Percentiles rank a stretch among this genome's conserved stretches.
Evolutionary conservation across 2,797 vertebrate species (phyloP).

Genomic region (Chaetophractus vellerosus): DNA sequence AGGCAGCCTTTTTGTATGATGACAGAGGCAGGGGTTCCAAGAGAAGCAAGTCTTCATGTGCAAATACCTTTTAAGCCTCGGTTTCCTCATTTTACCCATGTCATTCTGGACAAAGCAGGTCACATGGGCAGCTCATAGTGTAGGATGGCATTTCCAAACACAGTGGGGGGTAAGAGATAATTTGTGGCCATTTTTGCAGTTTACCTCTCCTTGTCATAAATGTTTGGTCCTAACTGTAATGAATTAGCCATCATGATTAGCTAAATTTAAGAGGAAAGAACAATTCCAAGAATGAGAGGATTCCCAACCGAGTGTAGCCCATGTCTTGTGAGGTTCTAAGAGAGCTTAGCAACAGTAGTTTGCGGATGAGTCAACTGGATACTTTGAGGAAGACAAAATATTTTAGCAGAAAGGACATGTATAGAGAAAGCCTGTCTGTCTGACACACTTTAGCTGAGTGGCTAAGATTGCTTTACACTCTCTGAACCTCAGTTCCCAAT

Average conservation of each 20-base stretch:
- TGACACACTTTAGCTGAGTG: background rate
- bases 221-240: slow-evolving; percentile 9
- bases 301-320: background rate
- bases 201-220: background rate
- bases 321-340: background rate
- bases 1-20: background rate
- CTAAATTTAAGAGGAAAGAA: background rate
- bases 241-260: background rate
- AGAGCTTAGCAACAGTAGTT: background rate
- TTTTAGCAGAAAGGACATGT: background rate
- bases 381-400: background rate
- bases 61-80: background rate
- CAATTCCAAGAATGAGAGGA: background rate
- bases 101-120: background rate
- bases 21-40: background rate
- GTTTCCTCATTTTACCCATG: background rate
- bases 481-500: background rate
- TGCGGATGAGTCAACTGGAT: background rate
- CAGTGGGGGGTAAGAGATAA: background rate
- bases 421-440: background rate
- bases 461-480: background rate
- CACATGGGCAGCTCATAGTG: background rate
- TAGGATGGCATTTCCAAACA: background rate
- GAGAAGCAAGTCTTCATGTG: background rate
- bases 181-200: background rate